Base-by-base conservation (phyloP, 2,888 invertebrate genomes). In the Cistogaster globosa region DNA sequence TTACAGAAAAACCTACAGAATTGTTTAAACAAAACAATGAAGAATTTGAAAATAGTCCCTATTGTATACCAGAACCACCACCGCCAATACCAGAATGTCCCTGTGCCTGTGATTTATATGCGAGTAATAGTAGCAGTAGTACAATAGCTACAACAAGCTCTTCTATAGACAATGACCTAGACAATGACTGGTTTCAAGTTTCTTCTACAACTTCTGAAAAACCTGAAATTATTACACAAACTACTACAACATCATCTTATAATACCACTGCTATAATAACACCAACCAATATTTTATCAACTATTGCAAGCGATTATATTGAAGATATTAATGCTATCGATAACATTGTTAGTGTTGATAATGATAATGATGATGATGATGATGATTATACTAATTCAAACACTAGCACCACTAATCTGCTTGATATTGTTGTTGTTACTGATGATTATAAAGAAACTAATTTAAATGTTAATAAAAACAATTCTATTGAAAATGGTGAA, bases 31-130 rank as follows among this genome's bases (percentile, higher is more conserved):
- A 57, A 1, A 3, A n/a, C n/a, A n/a, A 55, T 16, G 60, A 62
- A 48, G 18, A 53, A 32, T 3, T 55, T 20, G 69, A 69, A 67
- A 12, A 69, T 3, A 88, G 88, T 85, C 88, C 88, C 2, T 89
- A 87, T 78, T 92, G 92, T 85, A 86, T 90, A 42, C 90, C 91
- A 0, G 92, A 92, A 82, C 92, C 92, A 20, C 92, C 92, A 20
- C 92, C 92, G 51, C 90, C 90, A 22, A 91, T 92, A 88, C 92
- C 92, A 12, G 92, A 91, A 26, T 92, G 92, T 85, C 92, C 92
- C 60, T 91, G 92, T 86, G 89, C 89, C 22, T 91, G 92, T 76
- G 78, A 32, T 68, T 67, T 76, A 67, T 86, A 62, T 72, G 53
- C 32, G 12, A 58, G 11, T 12, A 32, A 75, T 9, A 55, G 9